Base-by-base conservation (phyloP, 2,888 invertebrate species). In the Ectemnius cavifrons region DNA sequence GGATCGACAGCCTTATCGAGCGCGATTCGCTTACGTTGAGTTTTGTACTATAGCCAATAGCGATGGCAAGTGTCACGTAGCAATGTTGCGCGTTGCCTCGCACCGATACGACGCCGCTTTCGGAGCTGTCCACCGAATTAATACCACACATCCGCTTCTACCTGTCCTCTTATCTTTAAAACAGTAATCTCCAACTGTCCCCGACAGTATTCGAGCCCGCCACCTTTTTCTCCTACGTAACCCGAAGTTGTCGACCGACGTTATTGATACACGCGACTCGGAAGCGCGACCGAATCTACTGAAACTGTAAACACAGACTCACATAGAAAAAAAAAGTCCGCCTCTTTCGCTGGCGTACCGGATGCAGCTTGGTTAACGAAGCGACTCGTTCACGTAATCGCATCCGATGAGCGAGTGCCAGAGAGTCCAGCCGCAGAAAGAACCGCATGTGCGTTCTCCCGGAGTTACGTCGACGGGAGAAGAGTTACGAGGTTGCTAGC, bases 321-420 rank as follows among this genome's bases (percentile, higher is more conserved):
- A 6, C 37, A 37, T 8, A 37, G 58, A 14, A 6, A 14, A 6
- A 14, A 52, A 52, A 52, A 52, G 16, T 4, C 1, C 52, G 70
- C 67, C 67, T 66, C 57, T 67, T 72, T 52, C 59, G 69, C 20
- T 8, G 8, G 3, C 66, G 49, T 49, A 56, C 68, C 75, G 67
- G 75, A 75, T 78, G 62, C 65, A 64, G 37, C 67, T 57, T 27
- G 37, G 62, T 70, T 67, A 64, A 45, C 58, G 65, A 52, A 69
- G 56, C 67, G 20, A 20, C 8, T 64, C 62, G 67, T 62, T 69
- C 76, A 74, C 72, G 72, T 73, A 74, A 76, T 75, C 70, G 71
- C 65, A 68, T 75, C 79, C 78, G 75, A 76, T 81, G 56, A 57
- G 47, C 59, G 47, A 61, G 2, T 27, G 58, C 5, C 37, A 37